Base-by-base conservation (phyloP, 2,888 invertebrate genomes). In the Cheilosia vernalis region DNA sequence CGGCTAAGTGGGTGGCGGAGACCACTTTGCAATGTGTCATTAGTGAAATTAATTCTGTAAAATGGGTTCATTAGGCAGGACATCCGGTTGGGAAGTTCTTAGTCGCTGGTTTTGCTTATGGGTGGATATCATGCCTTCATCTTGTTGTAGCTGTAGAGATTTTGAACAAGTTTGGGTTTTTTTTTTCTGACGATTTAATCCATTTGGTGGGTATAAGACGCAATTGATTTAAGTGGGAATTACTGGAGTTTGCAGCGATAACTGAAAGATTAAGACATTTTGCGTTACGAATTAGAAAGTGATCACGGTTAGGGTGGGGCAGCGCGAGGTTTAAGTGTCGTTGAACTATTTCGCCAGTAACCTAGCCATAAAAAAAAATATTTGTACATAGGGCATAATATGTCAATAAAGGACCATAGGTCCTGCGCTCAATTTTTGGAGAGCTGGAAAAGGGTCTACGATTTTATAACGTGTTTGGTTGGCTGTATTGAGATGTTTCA, bases 11-110 rank as follows among this genome's bases (percentile, higher is more conserved):
- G 53, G 47, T 13, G 58, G 9, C 10, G 21, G 33, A 30, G 30
- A 49, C n/a, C 17, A 15, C 24, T 19, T 42, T 51, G 30, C 74
- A 84, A 79, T 84, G 61, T 79, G 84, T 70, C 84, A 84, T 84
- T 84, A 79, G 79, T 64, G 47, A 66, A 84, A 84, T 84, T 79
- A 84, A 79, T 84, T 84, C 79, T 61, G 69, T 79, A 60, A 76
- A 79, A 70, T 84, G 58, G 79, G 74, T 79, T 79, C 84, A 84
- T 84, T 84, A 84, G 66, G 60, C 84, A 84, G 64, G 53, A 49
- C 79, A 74, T 79, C 84, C 84, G 64, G 53, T 53, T 40, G 30
- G 64, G 53, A 58, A 69, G 30, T 58, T 69, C 58, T 67, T 63
- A 13, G 17, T 74, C 21, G 27, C 21, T 76, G 51, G 53, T 58